Base-by-base conservation (phyloP, 2,888 invertebrate genomes). In the Cataglyphis altisquamis region DNA sequence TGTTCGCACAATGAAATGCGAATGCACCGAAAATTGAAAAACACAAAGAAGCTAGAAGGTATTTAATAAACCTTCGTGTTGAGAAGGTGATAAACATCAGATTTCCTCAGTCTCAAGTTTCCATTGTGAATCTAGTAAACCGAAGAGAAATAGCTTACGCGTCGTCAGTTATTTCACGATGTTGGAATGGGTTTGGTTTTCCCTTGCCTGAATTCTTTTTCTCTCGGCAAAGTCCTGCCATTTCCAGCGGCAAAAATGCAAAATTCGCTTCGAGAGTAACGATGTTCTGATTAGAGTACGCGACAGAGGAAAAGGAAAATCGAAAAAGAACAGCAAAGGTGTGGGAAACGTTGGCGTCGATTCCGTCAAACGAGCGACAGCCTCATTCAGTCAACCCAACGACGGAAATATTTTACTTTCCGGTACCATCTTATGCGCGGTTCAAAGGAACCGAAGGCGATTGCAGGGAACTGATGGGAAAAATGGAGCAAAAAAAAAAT, bases 191-290 rank as follows among this genome's bases (percentile, higher is more conserved):
- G 75, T 77, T 84, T 81, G 86, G 63, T 80, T 88, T 88, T 81
- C 86, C 89, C 86, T 88, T 36, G 60, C 60, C 36, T 25, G 84
- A 88, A 81, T 80, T 75, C 72, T 67, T 86, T 85, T 64, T n/a
- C 52, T 52, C 86, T 84, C 89, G 32, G 72, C 67, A 72, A 84
- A 82, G n/a, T 57, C 41, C n/a, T 41, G 52, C 88, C 63, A 81
- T 81, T 90, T 84, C 36, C 87, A 70, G 66, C 81, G 80, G 84
- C 45, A 64, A 83, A 85, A 87, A 90, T 88, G 82, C 84, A 87
- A 90, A 87, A 89, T 89, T 88, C 90, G 86, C 80, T 68, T 78
- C 77, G 60, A 68, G 60, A 64, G 81, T 78, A 84, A 83, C 83
- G 66, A 70, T 82, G 72, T 70, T 52, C 84, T 86, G 88, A 88